Conservation (phyloP, 2,797 vertebrate genomes). For the Sebastes trivittatus region DNA sequence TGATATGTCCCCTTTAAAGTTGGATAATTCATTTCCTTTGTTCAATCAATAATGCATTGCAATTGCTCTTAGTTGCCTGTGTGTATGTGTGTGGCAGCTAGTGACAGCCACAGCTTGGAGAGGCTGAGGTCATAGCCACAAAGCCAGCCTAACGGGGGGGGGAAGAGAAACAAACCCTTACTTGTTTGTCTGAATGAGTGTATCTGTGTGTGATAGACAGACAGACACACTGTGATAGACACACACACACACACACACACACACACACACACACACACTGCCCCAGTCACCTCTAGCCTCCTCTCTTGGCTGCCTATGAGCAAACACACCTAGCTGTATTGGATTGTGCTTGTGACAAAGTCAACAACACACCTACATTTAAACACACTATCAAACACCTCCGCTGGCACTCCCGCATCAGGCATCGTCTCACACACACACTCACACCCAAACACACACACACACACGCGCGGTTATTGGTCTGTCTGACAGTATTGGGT, state of each 20-base stretch:
- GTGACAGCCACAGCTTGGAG: slow-evolving; percentile 72
- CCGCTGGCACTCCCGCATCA: slow-evolving; percentile 42
- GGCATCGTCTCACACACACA: neutral
- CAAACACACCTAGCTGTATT: slow-evolving; percentile 50
- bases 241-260: neutral
- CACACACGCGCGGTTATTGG: slow-evolving; percentile 10
- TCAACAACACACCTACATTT: slow-evolving; percentile 49
- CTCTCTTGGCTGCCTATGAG: slow-evolving; percentile 54
- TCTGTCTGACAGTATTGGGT: slow-evolving; percentile 43
- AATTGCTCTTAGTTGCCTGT: neutral
- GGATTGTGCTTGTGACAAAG: slow-evolving; percentile 41
- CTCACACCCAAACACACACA: neutral
- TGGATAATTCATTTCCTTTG: neutral
- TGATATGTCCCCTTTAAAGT: neutral
- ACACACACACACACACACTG: slow-evolving; percentile 9
- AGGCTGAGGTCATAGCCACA: slow-evolving; percentile 74
- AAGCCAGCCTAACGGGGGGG: slow-evolving; percentile 23
- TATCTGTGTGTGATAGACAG: slow-evolving; percentile 44
- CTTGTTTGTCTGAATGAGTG: slow-evolving; percentile 64
- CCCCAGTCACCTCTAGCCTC: slow-evolving; percentile 55
- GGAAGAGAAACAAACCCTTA: slow-evolving; percentile 58
- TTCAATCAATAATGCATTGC: neutral
- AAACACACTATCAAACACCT: slow-evolving; percentile 50
- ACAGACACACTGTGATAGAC: slow-evolving; percentile 9
- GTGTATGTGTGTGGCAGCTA: slow-evolving; percentile 41